These are phyloP conservation scores for Eulemur rubriventer DNA, from an alignment of 2,797 vertebrate species.

Conservation along the genomic window DNA sequence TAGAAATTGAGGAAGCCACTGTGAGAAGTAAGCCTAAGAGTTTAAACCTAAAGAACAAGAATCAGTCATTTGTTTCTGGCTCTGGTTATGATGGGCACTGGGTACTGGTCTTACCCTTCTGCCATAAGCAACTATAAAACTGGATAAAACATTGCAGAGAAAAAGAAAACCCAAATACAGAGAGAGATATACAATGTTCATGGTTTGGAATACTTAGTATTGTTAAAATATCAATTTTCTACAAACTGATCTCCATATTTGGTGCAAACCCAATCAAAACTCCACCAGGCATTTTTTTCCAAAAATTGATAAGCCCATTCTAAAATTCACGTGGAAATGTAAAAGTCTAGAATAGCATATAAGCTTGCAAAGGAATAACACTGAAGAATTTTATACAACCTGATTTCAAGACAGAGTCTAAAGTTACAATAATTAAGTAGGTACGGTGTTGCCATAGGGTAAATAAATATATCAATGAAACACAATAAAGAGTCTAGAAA, in stretches of 20 bases:
- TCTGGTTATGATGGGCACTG: neutral
- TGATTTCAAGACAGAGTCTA: neutral
- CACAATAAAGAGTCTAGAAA: neutral
- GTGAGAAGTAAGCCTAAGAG: neutral
- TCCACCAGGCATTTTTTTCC: neutral
- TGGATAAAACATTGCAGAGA: neutral
- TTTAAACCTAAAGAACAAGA: neutral
- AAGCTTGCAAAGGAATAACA: neutral
- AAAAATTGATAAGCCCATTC: neutral
- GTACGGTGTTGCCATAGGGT: neutral
- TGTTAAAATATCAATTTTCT: neutral
- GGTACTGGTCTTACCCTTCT: neutral
- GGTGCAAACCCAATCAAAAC: conserved; percentile 1
- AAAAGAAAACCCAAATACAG: neutral
- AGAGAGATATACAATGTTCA: neutral
- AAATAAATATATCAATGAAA: conserved; percentile 15
- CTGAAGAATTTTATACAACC: neutral
- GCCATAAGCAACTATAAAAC: neutral
- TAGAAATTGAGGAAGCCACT: neutral
- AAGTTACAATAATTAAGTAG: neutral
- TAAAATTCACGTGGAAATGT: neutral
- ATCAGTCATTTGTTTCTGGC: neutral
- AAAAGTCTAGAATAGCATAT: neutral
- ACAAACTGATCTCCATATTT: neutral
- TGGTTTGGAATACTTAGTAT: neutral